Base-by-base conservation (phyloP, 1,140 invertebrate genomes). In the Camponotus floridanus region DNA sequence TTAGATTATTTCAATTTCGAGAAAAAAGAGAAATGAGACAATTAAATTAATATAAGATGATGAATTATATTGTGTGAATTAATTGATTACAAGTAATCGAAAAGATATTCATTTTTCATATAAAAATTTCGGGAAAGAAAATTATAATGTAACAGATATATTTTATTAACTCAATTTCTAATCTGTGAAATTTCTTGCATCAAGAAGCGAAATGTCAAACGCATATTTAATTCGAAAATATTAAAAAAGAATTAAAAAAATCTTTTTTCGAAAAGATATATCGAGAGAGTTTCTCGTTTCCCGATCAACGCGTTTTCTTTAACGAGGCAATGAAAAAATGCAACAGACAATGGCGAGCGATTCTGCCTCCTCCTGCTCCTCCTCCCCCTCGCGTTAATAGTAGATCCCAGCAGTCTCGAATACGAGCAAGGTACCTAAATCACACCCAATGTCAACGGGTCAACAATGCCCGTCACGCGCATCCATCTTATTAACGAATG, bases 401-500 rank as follows among this genome's bases (percentile, higher is more conserved):
- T 90, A 85, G 86, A 91, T 57, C 51, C 15, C 84, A 13, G 76
- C 67, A 76, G 70, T 21, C 45, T 51, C 86, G 74, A 61, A 65
- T 36, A 48, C 48, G 79, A 68, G 84, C 81, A 73, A 70, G 80
- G 86, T 88, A 91, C 89, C 86, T 93, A 91, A 93, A 91, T 92
- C 91, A 94, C 91, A 90, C 83, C 85, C 87, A 88, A 93, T 90
- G 93, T 94, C 92, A 91, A 90, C 91, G 79, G 86, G 90, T 83
- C 89, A 94, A 95, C 94, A 95, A 95, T 95, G 92, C 90, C 90
- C 91, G 92, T 94, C 94, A 93, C 86, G 91, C 86, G 88, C 92
- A 94, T 95, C 92, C 92, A 94, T 95, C 94, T 95, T 95, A 95
- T 95, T 95, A 95, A 94, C 93, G 93, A 94, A 95, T 95, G 94